Evolutionary conservation across 2,113 vertebrate genomes (phyloP).

Genomic region (Oophaga pumilio): DNA sequence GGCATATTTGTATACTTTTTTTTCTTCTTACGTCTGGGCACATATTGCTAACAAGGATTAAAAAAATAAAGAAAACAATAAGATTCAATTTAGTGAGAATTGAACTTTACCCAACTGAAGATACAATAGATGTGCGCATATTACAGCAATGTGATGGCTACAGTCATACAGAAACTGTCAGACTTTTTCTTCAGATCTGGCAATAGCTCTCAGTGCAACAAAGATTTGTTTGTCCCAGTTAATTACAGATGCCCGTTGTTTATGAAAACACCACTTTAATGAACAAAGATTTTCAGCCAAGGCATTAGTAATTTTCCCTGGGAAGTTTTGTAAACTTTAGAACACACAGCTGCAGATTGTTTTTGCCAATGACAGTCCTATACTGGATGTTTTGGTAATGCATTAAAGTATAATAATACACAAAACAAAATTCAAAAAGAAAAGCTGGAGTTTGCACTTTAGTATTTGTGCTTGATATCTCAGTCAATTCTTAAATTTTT

Average conservation of each 20-base stretch:
- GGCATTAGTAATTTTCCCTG: conserved; percentile 9
- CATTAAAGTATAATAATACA: background rate
- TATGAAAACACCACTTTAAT: conserved; percentile 34
- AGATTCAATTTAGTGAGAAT: background rate
- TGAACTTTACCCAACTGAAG: background rate
- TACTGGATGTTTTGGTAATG: background rate
- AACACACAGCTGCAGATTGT: conserved; percentile 27
- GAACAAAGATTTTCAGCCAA: conserved; percentile 36
- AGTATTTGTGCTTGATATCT: background rate
- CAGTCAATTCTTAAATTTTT: background rate
- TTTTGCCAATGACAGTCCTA: background rate
- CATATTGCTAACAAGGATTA: background rate
- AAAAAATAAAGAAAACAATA: background rate
- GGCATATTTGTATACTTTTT: background rate
- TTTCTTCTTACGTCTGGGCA: background rate
- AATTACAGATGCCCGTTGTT: conserved; percentile 37
- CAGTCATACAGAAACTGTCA: background rate
- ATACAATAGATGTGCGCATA: background rate
- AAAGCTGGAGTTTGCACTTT: background rate
- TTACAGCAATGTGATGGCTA: background rate
- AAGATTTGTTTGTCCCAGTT: conserved; percentile 34
- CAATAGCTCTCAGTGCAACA: conserved; percentile 16
- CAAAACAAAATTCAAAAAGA: background rate
- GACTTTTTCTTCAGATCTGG: conserved; percentile 25
- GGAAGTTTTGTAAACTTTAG: conserved; percentile 2